These are phyloP conservation scores for Danionella cerebrum DNA, from an alignment of 2,113 vertebrate genomes.

Conservation along the genomic window DNA sequence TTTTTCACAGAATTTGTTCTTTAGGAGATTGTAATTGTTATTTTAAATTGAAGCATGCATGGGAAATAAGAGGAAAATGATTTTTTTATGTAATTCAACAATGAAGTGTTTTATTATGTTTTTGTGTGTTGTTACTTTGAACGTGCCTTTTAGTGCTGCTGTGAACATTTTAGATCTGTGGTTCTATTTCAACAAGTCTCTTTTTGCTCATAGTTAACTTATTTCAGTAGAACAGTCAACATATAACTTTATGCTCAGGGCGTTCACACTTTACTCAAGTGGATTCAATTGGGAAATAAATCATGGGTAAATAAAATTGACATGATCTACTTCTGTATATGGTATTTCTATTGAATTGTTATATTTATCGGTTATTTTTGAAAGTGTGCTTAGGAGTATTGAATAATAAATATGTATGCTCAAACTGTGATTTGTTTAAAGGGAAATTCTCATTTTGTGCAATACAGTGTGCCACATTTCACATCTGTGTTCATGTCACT, in stretches of 20 bases:
- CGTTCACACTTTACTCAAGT: background rate
- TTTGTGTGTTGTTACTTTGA: background rate
- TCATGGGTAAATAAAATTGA: background rate
- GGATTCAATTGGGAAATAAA: background rate
- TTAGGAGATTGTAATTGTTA: constrained; percentile 35
- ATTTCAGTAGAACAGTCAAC: background rate
- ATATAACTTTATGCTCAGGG: too few relatives aligned
- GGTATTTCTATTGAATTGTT: constrained; percentile 34
- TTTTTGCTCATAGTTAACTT: background rate
- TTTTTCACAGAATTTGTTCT: too few relatives aligned
- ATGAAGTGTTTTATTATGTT: constrained; percentile 16
- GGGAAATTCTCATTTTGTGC: background rate
- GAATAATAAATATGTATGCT: background rate
- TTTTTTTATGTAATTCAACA: constrained; percentile 13
- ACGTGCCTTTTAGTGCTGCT: constrained; percentile 1
- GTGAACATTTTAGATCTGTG: too few relatives aligned
- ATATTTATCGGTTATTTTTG: constrained; percentile 41
- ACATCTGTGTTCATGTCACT: too few relatives aligned
- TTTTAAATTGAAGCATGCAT: background rate
- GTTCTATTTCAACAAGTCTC: background rate
- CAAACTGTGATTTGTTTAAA: too few relatives aligned
- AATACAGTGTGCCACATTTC: too few relatives aligned
- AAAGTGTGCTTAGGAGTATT: background rate
- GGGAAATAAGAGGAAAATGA: too few relatives aligned
- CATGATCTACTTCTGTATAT: constrained; percentile 42